Conservation (phyloP, 2,888 invertebrate species). For the Cryptops parisi region DNA sequence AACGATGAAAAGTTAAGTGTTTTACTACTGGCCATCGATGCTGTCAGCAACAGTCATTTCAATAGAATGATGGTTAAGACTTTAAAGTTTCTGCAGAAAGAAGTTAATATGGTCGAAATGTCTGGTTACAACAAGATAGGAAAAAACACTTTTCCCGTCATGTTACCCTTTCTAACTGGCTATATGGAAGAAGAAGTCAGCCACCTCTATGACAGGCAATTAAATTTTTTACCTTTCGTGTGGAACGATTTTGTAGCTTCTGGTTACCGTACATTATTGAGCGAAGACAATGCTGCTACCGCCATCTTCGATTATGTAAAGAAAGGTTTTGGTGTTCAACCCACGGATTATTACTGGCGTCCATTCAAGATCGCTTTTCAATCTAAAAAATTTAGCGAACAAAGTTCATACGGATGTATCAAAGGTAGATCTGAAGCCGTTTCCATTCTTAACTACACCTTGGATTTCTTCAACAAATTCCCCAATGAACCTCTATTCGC, state of each 20-base stretch:
- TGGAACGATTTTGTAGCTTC: constrained; percentile 28
- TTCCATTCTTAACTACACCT: background rate
- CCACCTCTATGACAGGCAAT: constrained; percentile 7
- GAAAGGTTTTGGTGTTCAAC: constrained; percentile 28
- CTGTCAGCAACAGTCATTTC: background rate
- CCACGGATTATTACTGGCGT: constrained; percentile 30
- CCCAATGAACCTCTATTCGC: constrained; percentile 3
- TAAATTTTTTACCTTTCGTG: constrained; percentile 27
- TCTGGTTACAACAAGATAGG: constrained; percentile 36
- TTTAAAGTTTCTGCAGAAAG: too few species aligned
- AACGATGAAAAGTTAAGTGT: background rate
- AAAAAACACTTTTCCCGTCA: constrained; percentile 35
- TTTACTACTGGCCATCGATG: background rate
- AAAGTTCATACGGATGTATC: background rate
- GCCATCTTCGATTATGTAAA: constrained; percentile 30
- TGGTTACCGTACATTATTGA: constrained; percentile 28
- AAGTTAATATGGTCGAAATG: constrained; percentile 47
- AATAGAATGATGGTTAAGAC: background rate
- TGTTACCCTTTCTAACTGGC: constrained; percentile 31
- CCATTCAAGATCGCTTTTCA: constrained; percentile 29
- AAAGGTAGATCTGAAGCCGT: background rate
- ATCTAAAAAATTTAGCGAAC: constrained; percentile 20
- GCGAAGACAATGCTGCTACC: constrained; percentile 29
- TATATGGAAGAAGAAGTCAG: background rate
- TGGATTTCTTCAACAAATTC: constrained; percentile 1